These are phyloP conservation scores for Drosophila subobscura DNA, from an alignment of 1,140 invertebrate species.

Conservation along the genomic window DNA sequence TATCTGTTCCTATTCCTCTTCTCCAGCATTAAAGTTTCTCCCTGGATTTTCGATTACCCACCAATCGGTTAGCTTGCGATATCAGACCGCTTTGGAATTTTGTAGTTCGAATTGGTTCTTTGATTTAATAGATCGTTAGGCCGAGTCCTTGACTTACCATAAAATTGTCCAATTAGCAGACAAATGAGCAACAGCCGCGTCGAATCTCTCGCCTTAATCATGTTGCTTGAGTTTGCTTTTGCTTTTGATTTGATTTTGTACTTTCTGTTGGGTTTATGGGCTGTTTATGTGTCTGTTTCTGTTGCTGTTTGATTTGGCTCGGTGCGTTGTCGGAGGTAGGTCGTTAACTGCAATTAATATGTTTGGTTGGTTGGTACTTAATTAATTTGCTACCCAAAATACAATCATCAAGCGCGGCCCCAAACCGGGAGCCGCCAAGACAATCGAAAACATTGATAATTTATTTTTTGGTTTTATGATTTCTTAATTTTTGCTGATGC, in stretches of 20 bases:
- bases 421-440: slow-evolving; percentile 58
- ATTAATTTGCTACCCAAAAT: slow-evolving; percentile 58
- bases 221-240: slow-evolving; percentile 21
- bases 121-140: slow-evolving; percentile 35
- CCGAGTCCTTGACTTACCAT: slow-evolving; percentile 58
- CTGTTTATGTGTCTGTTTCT: slow-evolving; percentile 22
- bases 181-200: slow-evolving; percentile 62
- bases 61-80: background rate
- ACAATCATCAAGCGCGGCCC: slow-evolving; percentile 5
- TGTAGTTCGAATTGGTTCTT: slow-evolving; percentile 26
- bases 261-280: slow-evolving; percentile 5
- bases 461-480: slow-evolving; percentile 22
- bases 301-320: slow-evolving; percentile 33
- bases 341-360: slow-evolving; percentile 81
- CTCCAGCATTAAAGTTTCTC: too few species aligned
- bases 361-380: slow-evolving; percentile 56
- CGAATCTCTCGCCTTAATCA: slow-evolving; percentile 57
- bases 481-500: slow-evolving; percentile 28
- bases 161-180: slow-evolving; percentile 65
- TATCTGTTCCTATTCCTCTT: slow-evolving; percentile 23
- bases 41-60: background rate
- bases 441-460: slow-evolving; percentile 27
- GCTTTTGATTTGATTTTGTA: slow-evolving; percentile 29
- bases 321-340: slow-evolving; percentile 57
- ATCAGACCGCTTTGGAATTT: slow-evolving; percentile 15